phyloP scores from a whole-genome alignment of 2,797 vertebrate species.

The Micropoecilia bifurca region DNA sequence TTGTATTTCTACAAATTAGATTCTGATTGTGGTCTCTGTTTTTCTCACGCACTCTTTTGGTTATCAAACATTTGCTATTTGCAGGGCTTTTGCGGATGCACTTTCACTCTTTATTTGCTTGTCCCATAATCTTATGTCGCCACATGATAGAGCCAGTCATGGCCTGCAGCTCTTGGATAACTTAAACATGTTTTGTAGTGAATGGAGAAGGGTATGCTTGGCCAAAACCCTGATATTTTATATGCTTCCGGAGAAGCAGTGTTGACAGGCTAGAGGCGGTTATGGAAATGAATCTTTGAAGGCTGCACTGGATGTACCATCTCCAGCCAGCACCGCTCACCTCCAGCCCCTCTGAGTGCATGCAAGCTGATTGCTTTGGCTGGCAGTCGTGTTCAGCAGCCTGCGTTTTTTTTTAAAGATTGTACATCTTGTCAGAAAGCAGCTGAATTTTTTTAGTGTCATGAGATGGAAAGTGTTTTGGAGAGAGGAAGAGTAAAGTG shows the following conservation, averaged over 20 bases:
- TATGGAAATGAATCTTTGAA: slow-evolving; percentile 68
- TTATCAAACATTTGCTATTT: background rate
- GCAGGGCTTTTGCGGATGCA: background rate
- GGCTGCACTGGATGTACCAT: slow-evolving; percentile 42
- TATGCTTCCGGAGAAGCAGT: slow-evolving; percentile 41
- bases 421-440: slow-evolving; percentile 39
- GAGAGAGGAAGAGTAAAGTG: slow-evolving; percentile 24
- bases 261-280: slow-evolving; percentile 43
- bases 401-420: slow-evolving; percentile 32
- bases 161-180: slow-evolving; percentile 3
- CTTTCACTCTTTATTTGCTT: slow-evolving; percentile 8
- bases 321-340: slow-evolving; percentile 35
- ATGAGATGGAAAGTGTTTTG: slow-evolving; percentile 10
- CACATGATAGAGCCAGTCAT: slow-evolving; percentile 5
- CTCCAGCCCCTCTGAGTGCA: slow-evolving; percentile 42
- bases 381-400: slow-evolving; percentile 48
- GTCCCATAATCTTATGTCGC: slow-evolving; percentile 16
- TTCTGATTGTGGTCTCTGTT: background rate
- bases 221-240: slow-evolving; percentile 43
- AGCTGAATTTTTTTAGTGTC: slow-evolving; percentile 38
- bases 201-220: slow-evolving; percentile 1
- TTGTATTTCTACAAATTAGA: background rate
- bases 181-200: slow-evolving; percentile 19
- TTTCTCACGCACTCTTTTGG: background rate
- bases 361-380: slow-evolving; percentile 63